phyloP scores from a whole-genome alignment of 1,140 invertebrate species.

The Hestina assimilis region DNA sequence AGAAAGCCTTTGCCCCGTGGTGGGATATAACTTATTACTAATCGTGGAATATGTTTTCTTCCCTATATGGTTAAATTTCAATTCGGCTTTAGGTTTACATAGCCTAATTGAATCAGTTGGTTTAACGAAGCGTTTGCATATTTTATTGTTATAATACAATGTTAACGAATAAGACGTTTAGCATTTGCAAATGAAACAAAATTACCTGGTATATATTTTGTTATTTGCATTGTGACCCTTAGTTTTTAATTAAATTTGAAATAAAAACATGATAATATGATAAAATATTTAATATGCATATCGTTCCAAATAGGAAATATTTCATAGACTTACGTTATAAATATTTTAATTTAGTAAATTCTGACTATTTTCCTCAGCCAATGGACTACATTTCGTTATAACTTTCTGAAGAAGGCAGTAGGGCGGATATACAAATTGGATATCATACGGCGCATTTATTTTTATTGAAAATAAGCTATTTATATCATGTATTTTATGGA shows the following conservation, averaged over 20 bases:
- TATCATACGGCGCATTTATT: neutral
- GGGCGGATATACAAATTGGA: constrained; percentile 5
- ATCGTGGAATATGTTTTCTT: no score
- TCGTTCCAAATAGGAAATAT: no score
- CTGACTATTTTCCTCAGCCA: no score
- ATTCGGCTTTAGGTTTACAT: constrained; percentile 12
- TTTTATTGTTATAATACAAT: constrained; percentile 22
- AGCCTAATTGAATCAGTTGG: constrained; percentile 24
- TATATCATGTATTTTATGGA: no score
- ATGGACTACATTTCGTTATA: neutral
- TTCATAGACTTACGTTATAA: no score
- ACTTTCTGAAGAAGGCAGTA: neutral
- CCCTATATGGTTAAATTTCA: neutral
- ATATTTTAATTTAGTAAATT: no score
- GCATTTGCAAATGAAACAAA: neutral
- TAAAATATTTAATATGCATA: no score
- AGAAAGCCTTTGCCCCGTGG: neutral
- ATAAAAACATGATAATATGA: no score
- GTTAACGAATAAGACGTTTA: constrained; percentile 20
- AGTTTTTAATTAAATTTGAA: no score
- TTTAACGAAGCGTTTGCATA: constrained; percentile 34
- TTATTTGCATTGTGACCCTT: no score
- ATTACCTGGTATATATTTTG: neutral
- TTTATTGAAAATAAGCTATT: neutral
- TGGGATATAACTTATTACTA: neutral